Percentiles rank a stretch among this genome's conserved stretches.
These are phyloP conservation scores for Leptinotarsa defecta DNA, from an alignment of 1,140 invertebrate species.

Conservation along the genomic window DNA sequence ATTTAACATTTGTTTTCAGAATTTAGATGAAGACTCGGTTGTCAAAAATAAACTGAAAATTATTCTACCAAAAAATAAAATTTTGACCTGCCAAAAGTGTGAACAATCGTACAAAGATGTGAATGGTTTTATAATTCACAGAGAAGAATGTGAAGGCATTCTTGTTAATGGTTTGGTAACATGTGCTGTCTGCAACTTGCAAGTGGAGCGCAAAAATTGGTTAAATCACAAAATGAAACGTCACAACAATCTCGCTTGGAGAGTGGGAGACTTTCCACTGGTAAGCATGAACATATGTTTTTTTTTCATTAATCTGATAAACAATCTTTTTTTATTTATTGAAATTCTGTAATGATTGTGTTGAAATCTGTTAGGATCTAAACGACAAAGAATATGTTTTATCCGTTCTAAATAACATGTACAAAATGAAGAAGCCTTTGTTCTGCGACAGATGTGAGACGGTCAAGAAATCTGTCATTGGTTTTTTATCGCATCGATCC, in stretches of 20 bases:
- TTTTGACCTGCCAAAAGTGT: conserved; percentile 33
- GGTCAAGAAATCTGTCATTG: conserved; percentile 62
- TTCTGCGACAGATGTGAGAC: conserved; percentile 63
- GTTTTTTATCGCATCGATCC: conserved; percentile 67
- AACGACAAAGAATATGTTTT: conserved; percentile 44
- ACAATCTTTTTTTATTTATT: too few relatives aligned
- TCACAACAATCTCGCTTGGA: conserved; percentile 52
- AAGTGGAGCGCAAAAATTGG: conserved; percentile 42
- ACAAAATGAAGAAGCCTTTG: conserved; percentile 55
- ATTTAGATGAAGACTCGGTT: conserved; percentile 24
- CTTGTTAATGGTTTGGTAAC: conserved; percentile 28
- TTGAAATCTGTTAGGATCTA: conserved; percentile 40
- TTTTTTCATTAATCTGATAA: background rate
- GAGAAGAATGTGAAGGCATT: conserved; percentile 30
- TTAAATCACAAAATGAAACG: conserved; percentile 40
- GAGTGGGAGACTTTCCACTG: conserved; percentile 45
- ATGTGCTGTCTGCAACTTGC: conserved; percentile 47
- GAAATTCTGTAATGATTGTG: too few relatives aligned
- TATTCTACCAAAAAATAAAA: conserved; percentile 10
- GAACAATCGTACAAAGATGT: background rate
- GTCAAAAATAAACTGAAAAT: conserved; percentile 30
- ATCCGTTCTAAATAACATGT: conserved; percentile 43
- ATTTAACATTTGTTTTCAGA: conserved; percentile 27
- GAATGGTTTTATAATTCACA: conserved; percentile 28
- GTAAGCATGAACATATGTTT: conserved; percentile 33